Evolutionary conservation across 2,888 invertebrate species (phyloP), one percentile per base, ranked within the genome.

Genomic region (Biston stratarius): DNA sequence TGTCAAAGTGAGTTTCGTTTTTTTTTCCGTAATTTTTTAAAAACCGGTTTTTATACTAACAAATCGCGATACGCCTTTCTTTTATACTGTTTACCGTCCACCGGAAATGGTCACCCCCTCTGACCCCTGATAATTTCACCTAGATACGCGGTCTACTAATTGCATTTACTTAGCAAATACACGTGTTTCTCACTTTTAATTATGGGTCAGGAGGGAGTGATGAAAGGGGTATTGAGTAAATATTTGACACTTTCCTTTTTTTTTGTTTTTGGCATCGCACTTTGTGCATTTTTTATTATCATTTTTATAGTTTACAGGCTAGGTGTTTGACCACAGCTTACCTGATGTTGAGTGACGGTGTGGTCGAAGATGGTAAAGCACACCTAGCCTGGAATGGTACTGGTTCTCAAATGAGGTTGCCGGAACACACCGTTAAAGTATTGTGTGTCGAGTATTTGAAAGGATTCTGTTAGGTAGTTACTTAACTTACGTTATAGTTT

Each of bases 41-140:
- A 51, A n/a, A 12, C 5, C 34, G 6, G 3, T 14, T 10, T 24
- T 24, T 10, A 8, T 5, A 8, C 10, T 9, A 40, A 12, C 2
- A 24, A 42, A 48, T 14, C 55, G 57, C 63, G 8, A 7, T 0
- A 8, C 56, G 24, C 55, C 11, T 55, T 0, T 56, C 12, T 5
- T 49, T 49, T 44, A 36, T 1, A 0, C 47, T 42, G 8, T 34
- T 8, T 44, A 11, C 33, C 14, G 6, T 34, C 34, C 33, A 53
- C 52, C 48, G 67, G 67, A 67, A 63, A 44, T 24, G 49, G 49
- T 56, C 59, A 67, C 67, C 67, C 62, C 47, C 14, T n/a, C 48
- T 58, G 58, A 58, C 64, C 49, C 53, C 40, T 52, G 69, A 71
- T 70, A 71, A 66, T 67, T 70, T 69, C 60, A 70, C 70, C 71